A percentile compares a stretch with the other conserved stretches of the same genome.
phyloP scores from a whole-genome alignment of 2,888 invertebrate species.

The Himalopsyche kuldschensis region DNA sequence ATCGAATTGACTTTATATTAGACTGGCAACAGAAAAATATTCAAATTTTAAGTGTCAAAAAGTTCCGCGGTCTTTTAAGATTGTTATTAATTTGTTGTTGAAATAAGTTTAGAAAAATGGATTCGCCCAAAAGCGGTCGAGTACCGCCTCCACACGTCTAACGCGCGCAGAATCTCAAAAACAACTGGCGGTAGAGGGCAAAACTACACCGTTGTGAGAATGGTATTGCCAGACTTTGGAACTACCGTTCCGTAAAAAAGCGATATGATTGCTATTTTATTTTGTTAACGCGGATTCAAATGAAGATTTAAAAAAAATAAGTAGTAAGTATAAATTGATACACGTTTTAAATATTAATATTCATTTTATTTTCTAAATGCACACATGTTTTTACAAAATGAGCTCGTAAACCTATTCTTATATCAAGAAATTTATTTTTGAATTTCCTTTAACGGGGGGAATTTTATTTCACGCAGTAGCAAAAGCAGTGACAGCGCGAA shows the following conservation, averaged over 20 bases:
- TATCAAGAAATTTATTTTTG: too few species aligned
- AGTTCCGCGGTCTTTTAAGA: slow-evolving; percentile 13
- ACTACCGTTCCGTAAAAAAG: background rate
- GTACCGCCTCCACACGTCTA: slow-evolving; percentile 15
- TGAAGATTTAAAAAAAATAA: too few species aligned
- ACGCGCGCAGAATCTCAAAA: slow-evolving; percentile 2
- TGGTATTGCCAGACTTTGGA: background rate
- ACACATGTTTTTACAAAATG: too few species aligned
- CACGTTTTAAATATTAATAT: too few species aligned
- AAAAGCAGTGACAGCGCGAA: too few species aligned
- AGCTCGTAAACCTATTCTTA: too few species aligned
- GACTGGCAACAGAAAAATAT: background rate
- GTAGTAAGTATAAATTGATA: too few species aligned
- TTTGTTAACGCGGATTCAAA: too few species aligned
- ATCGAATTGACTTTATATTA: background rate
- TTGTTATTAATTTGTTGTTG: slow-evolving; percentile 18
- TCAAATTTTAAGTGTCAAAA: background rate
- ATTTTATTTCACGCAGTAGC: too few species aligned
- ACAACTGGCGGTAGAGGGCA: background rate
- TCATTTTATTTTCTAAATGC: too few species aligned
- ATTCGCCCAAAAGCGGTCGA: slow-evolving; percentile 14
- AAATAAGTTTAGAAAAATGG: slow-evolving; percentile 10
- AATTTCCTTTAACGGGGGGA: too few species aligned
- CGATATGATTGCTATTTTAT: too few species aligned
- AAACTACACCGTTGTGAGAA: background rate